Conservation (phyloP, 2,113 vertebrate genomes). For the Coregonus clupeaformis region DNA sequence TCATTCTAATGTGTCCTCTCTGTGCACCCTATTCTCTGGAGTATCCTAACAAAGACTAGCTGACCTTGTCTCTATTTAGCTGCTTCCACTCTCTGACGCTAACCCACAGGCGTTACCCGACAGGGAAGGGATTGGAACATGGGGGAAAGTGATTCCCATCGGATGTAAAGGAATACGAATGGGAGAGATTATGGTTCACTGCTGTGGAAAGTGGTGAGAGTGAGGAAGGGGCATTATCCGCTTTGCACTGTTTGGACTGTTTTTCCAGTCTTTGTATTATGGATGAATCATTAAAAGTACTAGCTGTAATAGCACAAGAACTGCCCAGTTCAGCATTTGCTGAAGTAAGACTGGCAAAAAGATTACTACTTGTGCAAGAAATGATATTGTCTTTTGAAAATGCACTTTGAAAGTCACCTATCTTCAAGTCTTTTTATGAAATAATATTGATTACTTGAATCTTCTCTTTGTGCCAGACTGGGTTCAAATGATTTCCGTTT, state of each 20-base stretch:
- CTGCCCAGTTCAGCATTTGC: slow-evolving; percentile 31
- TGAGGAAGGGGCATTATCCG: neutral
- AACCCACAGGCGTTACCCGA: slow-evolving; percentile 10
- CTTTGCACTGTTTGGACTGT: neutral
- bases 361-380: too few relatives aligned
- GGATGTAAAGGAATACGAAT: slow-evolving; percentile 25
- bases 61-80: slow-evolving; percentile 53
- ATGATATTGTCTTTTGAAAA: too few relatives aligned
- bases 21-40: slow-evolving; percentile 16
- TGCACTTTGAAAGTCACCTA: too few relatives aligned
- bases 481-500: too few relatives aligned
- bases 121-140: slow-evolving; percentile 3
- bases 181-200: slow-evolving; percentile 42
- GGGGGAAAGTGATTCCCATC: slow-evolving; percentile 34
- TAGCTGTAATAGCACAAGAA: too few relatives aligned
- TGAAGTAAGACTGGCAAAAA: neutral
- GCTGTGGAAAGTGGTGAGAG: slow-evolving; percentile 21
- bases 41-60: slow-evolving; percentile 41
- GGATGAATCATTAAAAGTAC: neutral
- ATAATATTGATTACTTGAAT: too few relatives aligned
- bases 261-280: slow-evolving; percentile 18
- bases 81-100: neutral
- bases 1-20: slow-evolving; percentile 2
- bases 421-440: too few relatives aligned
- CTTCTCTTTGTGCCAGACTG: too few relatives aligned